Base-by-base conservation (phyloP, 2,888 invertebrate genomes). In the Yponomeuta cagnagella region DNA sequence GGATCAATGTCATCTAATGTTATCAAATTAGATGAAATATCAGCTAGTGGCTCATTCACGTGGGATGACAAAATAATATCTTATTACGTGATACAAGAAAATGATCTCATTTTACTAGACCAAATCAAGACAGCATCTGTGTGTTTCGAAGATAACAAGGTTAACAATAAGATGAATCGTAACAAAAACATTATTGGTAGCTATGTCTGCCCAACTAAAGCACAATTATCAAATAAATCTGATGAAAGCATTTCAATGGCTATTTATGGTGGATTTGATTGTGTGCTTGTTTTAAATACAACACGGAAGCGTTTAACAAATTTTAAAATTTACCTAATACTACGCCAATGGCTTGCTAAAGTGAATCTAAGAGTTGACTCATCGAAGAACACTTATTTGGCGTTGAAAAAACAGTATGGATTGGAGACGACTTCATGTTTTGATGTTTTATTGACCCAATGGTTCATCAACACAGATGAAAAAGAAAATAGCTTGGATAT, bases 371-470 rank as follows among this genome's bases (percentile, higher is more conserved):
- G 80, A 74, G 72, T 83, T 66, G 72, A 83, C 63, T 86, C 82
- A 65, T 74, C 85, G n/a, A 89, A 86, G 78, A 75, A 76, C 15
- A 74, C 77, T 30, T 83, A 80, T 72, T 71, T 81, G 23, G 72
- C 79, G 67, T 71, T 91, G 48, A 87, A 83, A 73, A 80, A 79
- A 63, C 83, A 79, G 78, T 77, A 89, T 77, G 87, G 82, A 78
- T 79, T 82, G 74, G 80, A 79, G 78, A 76, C 82, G 73, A 76
- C 73, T 79, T 80, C 79, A 77, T 89, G 81, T 72, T 72, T 74
- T 15, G 91, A 91, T 77, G 76, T 93, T 66, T 85, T 86, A 67
- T 77, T 93, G 72, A 74, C 76, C 10, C 87, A 92, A 75, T 91
- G 92, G 91, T 76, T 92, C 43, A 80, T 87, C 72, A 80, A 90